phyloP scores from a whole-genome alignment of 2,113 vertebrate genomes.

The Pomatostomus ruficeps region DNA sequence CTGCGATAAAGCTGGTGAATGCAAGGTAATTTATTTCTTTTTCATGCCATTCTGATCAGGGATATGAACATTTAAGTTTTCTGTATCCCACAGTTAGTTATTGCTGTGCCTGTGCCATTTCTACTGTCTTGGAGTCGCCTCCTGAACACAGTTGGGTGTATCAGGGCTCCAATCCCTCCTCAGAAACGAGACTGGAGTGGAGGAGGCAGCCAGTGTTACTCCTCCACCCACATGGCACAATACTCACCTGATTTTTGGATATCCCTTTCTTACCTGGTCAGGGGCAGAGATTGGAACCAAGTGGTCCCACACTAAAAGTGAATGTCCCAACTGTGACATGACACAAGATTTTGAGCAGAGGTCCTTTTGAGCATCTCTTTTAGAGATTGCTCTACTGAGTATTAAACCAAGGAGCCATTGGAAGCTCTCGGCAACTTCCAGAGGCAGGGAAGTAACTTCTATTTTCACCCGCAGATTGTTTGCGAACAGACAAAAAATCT shows the following conservation, averaged over 20 bases:
- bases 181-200: neutral
- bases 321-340: accelerated
- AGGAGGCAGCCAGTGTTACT: neutral
- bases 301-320: neutral
- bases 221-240: neutral
- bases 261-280: neutral
- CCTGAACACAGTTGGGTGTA: neutral
- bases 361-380: neutral
- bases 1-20: neutral
- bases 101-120: neutral
- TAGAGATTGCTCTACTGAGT: neutral
- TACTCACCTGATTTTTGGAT: neutral
- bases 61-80: neutral
- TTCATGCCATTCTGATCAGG: neutral
- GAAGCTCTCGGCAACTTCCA: neutral
- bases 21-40: neutral
- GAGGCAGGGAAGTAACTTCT: neutral
- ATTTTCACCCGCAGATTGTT: neutral
- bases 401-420: neutral
- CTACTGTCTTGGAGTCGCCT: neutral
- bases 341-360: neutral
- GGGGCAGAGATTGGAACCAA: neutral
- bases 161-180: neutral
- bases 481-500: neutral
- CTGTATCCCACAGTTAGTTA: neutral